These are phyloP conservation scores for Galago senegalensis DNA, from an alignment of 2,797 vertebrate genomes.

Conservation along the genomic window DNA sequence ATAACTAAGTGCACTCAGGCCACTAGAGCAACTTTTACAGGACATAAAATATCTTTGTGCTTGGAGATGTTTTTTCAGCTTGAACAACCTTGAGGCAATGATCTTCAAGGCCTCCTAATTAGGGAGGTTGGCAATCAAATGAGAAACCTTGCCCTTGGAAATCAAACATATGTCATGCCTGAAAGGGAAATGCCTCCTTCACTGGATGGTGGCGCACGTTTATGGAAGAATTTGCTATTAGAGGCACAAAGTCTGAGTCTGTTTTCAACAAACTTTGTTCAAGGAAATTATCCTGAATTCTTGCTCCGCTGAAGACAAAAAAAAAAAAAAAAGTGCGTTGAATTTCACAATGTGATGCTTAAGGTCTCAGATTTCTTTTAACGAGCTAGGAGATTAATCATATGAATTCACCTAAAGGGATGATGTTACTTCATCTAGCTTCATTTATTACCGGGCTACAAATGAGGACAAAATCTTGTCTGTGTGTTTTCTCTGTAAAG, in stretches of 20 bases:
- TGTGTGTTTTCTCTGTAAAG: not conserved
- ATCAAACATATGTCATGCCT: conserved; percentile 80
- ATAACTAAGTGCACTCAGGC: conserved; percentile 84
- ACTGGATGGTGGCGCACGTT: conserved; percentile 68
- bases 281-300: not conserved
- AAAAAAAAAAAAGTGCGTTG: not conserved
- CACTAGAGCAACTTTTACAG: conserved; percentile 75
- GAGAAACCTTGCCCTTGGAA: conserved; percentile 82
- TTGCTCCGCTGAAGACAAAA: not conserved
- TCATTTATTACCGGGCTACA: conserved; percentile 9
- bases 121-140: conserved; percentile 84
- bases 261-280: conserved; percentile 46
- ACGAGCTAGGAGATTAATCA: conserved; percentile 16
- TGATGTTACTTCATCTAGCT: not conserved
- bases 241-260: conserved; percentile 28
- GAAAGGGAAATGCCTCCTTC: conserved; percentile 64
- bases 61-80: conserved; percentile 84
- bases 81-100: conserved; percentile 86
- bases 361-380: not conserved
- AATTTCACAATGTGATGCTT: not conserved
- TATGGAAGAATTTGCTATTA: conserved; percentile 38
- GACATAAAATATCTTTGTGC: conserved; percentile 84
- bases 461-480: not conserved
- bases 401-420: conserved; percentile 37
- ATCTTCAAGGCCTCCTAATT: conserved; percentile 88